Evolutionary conservation across 1,140 invertebrate genomes (phyloP).

Genomic region (Brachionus manjavacas): DNA sequence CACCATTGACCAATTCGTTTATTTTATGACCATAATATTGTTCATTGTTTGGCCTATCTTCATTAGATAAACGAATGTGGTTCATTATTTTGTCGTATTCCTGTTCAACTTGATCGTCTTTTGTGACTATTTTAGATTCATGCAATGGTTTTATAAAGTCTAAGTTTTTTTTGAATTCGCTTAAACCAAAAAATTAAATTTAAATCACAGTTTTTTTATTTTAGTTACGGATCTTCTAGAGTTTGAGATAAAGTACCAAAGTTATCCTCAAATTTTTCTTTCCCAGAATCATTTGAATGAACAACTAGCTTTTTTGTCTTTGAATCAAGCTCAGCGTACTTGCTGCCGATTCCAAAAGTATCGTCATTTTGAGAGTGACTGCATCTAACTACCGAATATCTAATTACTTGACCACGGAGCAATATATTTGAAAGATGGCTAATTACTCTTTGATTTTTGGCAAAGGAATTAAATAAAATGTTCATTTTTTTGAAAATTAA

Average conservation of each 20-base stretch:
- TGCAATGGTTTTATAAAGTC: not conserved
- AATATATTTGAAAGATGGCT: not conserved
- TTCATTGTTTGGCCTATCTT: slow-evolving; percentile 2
- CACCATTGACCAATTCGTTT: not conserved
- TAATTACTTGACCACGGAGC: not conserved
- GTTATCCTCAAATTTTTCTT: not conserved
- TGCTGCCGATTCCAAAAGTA: slow-evolving; percentile 17
- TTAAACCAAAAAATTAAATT: not conserved
- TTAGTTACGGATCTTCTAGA: not conserved
- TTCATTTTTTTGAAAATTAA: not conserved
- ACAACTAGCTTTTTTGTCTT: not conserved
- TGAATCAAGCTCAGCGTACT: slow-evolving; percentile 8
- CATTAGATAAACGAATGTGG: slow-evolving; percentile 23
- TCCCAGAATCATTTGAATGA: not conserved
- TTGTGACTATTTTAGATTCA: not conserved
- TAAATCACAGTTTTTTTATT: not conserved
- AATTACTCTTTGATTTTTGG: not conserved
- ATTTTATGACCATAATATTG: slow-evolving; percentile 29
- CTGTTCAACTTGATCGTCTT: not conserved
- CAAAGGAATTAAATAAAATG: not conserved
- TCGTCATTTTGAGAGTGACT: not conserved
- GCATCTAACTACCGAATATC: not conserved
- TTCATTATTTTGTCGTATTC: slow-evolving; percentile 27
- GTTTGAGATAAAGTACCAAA: not conserved
- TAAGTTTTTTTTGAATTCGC: not conserved